Evolutionary conservation across 2,888 invertebrate species (phyloP).

Genomic region (Colletes collaris): DNA sequence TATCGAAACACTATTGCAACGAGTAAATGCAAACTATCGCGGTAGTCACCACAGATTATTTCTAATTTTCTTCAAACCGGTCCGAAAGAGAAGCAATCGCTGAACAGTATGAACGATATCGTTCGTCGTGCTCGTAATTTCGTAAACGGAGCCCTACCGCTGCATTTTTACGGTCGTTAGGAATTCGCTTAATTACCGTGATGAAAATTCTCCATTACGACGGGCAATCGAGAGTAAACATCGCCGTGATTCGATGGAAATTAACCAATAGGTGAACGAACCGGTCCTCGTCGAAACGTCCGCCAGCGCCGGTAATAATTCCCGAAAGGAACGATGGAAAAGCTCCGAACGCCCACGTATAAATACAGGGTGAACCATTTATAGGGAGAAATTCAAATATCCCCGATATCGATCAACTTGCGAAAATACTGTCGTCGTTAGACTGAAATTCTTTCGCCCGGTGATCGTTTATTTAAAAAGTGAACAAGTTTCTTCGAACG

Average conservation of each 20-base stretch:
- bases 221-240: constrained; percentile 49
- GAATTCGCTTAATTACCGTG: constrained; percentile 46
- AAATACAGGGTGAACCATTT: no score
- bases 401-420: no score
- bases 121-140: constrained; percentile 10
- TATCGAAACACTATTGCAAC: not conserved
- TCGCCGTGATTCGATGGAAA: constrained; percentile 42
- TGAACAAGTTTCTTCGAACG: no score
- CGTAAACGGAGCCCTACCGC: constrained; percentile 31
- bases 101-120: constrained; percentile 3
- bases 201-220: constrained; percentile 42
- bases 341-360: not conserved
- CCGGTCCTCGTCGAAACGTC: not conserved
- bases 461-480: no score
- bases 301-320: constrained; percentile 1
- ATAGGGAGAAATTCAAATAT: no score
- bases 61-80: constrained; percentile 45
- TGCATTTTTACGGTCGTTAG: not conserved
- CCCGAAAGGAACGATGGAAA: not conserved
- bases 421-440: no score
- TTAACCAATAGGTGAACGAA: constrained; percentile 51
- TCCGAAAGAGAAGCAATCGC: constrained; percentile 4
- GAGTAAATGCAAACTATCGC: no score
- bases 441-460: no score
- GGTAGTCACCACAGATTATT: no score